These are phyloP conservation scores for Myodes glareolus DNA, from an alignment of 2,113 vertebrate species.

Conservation along the genomic window DNA sequence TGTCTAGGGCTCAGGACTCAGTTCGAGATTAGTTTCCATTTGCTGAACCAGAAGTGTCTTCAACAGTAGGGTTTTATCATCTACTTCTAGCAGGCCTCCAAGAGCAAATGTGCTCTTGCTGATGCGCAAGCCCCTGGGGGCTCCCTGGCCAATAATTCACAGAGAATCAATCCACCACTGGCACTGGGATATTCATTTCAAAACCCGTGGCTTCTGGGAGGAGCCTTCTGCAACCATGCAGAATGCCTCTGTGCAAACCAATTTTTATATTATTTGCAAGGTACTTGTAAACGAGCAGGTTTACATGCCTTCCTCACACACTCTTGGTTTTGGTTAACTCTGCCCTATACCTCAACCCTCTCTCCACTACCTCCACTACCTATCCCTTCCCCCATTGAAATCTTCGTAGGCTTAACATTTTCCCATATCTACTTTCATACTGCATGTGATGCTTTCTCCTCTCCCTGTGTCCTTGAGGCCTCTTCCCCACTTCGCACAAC, in stretches of 20 bases:
- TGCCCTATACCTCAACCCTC: too few relatives aligned
- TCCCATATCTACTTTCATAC: background rate
- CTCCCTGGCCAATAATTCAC: background rate
- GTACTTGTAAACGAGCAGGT: background rate
- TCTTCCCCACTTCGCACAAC: background rate
- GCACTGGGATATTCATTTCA: background rate
- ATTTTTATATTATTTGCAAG: background rate
- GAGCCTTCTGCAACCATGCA: too few relatives aligned
- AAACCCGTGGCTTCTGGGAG: background rate
- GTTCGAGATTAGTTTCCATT: background rate
- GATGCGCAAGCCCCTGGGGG: background rate
- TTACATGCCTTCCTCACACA: background rate
- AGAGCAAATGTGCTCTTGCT: background rate
- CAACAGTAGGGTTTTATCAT: background rate
- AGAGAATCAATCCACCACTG: background rate
- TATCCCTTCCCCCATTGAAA: background rate
- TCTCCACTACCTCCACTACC: too few relatives aligned
- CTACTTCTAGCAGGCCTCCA: background rate
- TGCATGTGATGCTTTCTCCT: background rate
- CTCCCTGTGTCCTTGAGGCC: background rate
- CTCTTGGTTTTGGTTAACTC: background rate
- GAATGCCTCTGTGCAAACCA: background rate
- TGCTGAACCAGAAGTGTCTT: too few relatives aligned
- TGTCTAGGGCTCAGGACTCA: background rate
- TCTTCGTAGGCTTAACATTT: too few relatives aligned